Conservation (phyloP, 2,113 vertebrate species). For the Carettochelys insculpta region DNA sequence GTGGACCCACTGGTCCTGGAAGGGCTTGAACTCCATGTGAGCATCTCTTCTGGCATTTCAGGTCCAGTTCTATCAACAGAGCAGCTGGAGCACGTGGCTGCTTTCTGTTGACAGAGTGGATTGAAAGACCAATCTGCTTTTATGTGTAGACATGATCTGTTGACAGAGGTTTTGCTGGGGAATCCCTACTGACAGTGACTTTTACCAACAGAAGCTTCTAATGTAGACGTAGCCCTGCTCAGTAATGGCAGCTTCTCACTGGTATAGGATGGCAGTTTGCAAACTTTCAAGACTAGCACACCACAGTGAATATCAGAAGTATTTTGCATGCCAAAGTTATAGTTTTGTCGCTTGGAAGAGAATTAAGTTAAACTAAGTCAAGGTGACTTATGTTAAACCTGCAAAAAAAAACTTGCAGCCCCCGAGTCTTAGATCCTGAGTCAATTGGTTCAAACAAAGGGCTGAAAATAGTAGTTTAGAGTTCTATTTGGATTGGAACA, state of each 20-base stretch:
- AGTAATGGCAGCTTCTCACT: background rate
- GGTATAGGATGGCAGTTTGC: background rate
- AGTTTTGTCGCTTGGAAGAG: background rate
- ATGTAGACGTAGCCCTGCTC: too few species aligned
- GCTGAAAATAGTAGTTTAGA: background rate
- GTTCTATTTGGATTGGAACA: background rate
- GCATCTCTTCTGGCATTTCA: too few species aligned
- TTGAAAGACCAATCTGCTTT: too few species aligned
- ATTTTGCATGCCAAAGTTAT: background rate
- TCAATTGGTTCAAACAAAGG: background rate
- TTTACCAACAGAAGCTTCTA: too few species aligned
- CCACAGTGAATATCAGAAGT: background rate
- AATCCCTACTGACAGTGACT: too few species aligned
- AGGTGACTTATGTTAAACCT: background rate
- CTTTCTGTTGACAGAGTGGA: too few species aligned
- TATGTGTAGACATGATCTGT: too few species aligned
- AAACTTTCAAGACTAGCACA: background rate
- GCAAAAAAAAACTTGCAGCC: background rate
- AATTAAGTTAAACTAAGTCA: background rate
- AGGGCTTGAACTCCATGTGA: too few species aligned
- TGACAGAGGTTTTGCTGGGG: too few species aligned
- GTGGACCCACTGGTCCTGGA: too few species aligned
- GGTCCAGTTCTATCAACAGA: too few species aligned
- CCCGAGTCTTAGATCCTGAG: background rate
- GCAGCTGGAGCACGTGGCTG: too few species aligned